phyloP scores from a whole-genome alignment of 2,113 vertebrate species.

The Cercocebus atys region DNA sequence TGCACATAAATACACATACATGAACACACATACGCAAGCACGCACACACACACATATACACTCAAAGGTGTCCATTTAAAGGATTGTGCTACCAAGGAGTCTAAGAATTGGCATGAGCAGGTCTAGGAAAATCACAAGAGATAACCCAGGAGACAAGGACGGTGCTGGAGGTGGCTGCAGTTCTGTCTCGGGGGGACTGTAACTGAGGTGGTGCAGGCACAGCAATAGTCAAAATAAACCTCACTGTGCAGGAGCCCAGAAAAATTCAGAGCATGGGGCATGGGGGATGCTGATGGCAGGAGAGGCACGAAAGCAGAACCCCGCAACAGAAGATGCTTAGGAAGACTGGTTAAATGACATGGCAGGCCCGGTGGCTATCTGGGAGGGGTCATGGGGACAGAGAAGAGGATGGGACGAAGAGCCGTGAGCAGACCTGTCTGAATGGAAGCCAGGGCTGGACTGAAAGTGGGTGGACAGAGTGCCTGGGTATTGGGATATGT shows the following conservation, averaged over 20 bases:
- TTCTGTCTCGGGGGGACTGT: neutral
- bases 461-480: rapidly evolving
- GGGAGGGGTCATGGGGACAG: neutral
- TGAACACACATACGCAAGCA: rapidly evolving
- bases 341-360: neutral
- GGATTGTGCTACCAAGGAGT: neutral
- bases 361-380: neutral
- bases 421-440: no score
- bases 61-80: neutral
- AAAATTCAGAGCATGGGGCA: neutral
- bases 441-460: no score
- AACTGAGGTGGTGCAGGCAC: neutral
- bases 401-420: neutral
- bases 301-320: neutral
- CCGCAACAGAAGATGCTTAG: neutral
- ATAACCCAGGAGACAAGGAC: neutral
- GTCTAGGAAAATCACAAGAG: neutral
- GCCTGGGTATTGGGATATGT: neutral
- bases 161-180: neutral
- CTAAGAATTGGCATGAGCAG: neutral
- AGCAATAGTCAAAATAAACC: neutral
- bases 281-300: neutral
- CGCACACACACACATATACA: neutral
- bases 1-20: no score
- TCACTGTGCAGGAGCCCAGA: neutral